phyloP scores from a whole-genome alignment of 2,888 invertebrate species.

The Volucella inflata region DNA sequence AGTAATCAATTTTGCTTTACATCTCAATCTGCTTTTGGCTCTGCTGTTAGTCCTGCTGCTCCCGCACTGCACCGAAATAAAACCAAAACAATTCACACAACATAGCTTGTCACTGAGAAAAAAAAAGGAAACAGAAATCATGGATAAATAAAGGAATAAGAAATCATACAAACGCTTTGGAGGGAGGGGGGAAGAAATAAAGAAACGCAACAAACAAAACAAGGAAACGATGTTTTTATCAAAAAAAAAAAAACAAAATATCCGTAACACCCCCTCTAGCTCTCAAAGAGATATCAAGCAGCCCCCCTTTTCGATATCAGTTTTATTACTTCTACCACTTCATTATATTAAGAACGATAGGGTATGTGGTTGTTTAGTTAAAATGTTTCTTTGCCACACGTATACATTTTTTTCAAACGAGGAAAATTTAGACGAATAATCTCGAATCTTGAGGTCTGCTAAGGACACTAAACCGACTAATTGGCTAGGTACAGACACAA shows the following conservation, averaged over 20 bases:
- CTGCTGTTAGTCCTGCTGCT: slow-evolving; percentile 59
- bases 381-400: too few species aligned
- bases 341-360: slow-evolving; percentile 57
- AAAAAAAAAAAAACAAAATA: slow-evolving; percentile 59
- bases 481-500: too few species aligned
- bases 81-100: slow-evolving; percentile 72
- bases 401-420: too few species aligned
- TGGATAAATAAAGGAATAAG: slow-evolving; percentile 66
- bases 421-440: too few species aligned
- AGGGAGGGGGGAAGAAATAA: slow-evolving; percentile 20
- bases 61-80: slow-evolving; percentile 47
- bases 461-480: too few species aligned
- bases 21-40: slow-evolving; percentile 84
- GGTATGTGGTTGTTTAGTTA: slow-evolving; percentile 10
- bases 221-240: slow-evolving; percentile 67
- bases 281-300: slow-evolving; percentile 34
- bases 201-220: slow-evolving; percentile 56
- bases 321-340: slow-evolving; percentile 72
- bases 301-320: slow-evolving; percentile 58
- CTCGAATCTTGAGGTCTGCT: too few species aligned
- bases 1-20: slow-evolving; percentile 85
- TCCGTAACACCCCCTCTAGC: not conserved
- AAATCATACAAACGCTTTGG: slow-evolving; percentile 62
- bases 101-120: slow-evolving; percentile 38
- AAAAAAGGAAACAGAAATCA: slow-evolving; percentile 54